Percentiles rank a stretch among this genome's conserved stretches.
Conservation (phyloP, 2,113 vertebrate species). For the Zingel zingel region DNA sequence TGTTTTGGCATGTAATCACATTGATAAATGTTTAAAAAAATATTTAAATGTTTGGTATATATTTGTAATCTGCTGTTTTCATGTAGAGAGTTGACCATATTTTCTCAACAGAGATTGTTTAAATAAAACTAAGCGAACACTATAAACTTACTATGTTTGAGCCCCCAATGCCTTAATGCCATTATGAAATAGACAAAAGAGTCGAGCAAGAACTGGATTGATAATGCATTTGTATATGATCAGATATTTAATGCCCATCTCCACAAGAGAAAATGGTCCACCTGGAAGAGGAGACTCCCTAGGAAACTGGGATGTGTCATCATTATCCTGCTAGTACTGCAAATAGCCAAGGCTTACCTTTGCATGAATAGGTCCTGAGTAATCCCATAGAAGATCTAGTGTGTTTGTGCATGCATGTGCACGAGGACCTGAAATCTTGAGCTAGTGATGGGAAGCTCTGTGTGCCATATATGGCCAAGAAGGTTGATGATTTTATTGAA, state of each 20-base stretch:
- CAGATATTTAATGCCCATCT: not conserved
- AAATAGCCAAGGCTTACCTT: constrained; percentile 81
- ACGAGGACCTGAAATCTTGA: constrained; percentile 57
- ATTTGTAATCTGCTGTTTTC: not conserved
- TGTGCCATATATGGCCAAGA: not conserved
- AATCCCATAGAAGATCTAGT: constrained; percentile 73
- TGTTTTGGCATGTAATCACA: not conserved
- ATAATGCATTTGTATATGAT: not conserved
- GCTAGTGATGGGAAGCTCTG: not conserved
- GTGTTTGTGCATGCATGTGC: constrained; percentile 40
- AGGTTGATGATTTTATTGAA: not conserved
- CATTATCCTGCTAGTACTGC: constrained; percentile 68
- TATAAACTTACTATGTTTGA: not conserved
- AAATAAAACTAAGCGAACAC: not conserved
- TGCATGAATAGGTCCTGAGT: constrained; percentile 71
- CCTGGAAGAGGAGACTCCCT: constrained; percentile 37
- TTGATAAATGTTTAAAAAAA: not conserved
- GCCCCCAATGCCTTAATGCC: not conserved
- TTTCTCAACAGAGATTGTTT: not conserved
- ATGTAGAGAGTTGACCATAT: not conserved
- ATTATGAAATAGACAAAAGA: not conserved
- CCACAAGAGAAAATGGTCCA: constrained; percentile 5
- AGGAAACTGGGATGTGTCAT: constrained; percentile 60
- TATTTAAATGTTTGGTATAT: not conserved
- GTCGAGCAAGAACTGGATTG: not conserved